Evolutionary conservation across 2,113 vertebrate genomes (phyloP).

Genomic region (Peucedramus taeniatus): DNA sequence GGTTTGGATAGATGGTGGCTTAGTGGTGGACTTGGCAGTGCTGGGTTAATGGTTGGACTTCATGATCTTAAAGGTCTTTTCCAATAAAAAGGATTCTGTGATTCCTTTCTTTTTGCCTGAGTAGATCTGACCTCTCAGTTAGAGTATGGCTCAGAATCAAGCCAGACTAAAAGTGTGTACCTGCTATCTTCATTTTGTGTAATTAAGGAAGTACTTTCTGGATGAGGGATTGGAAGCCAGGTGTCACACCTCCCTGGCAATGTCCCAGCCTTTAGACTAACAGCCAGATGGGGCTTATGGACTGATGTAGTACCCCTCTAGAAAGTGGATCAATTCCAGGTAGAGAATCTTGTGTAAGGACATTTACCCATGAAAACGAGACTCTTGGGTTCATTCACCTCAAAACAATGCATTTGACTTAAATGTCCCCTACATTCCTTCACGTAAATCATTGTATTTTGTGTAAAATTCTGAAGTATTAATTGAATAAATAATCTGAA

Average conservation of each 20-base stretch:
- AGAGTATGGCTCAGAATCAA: neutral
- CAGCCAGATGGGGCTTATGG: fast-evolving
- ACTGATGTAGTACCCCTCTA: neutral
- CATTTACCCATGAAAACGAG: neutral
- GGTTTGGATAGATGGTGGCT: neutral
- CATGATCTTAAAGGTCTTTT: neutral
- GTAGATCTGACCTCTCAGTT: neutral
- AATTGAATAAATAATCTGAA: neutral
- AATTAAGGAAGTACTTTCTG: neutral
- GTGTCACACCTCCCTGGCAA: neutral
- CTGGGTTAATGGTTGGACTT: neutral
- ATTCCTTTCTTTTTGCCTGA: neutral
- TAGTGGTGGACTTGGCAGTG: neutral
- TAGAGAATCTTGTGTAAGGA: neutral
- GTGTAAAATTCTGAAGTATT: neutral
- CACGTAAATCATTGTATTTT: neutral
- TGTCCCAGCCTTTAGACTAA: neutral
- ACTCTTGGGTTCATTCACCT: neutral
- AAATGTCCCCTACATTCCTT: neutral
- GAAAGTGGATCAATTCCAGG: neutral
- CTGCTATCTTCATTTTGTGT: neutral
- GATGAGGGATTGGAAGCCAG: neutral
- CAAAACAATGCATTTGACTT: neutral
- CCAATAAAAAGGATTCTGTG: neutral
- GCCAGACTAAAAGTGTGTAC: neutral